Evolutionary conservation across 1,140 invertebrate species (phyloP).

Genomic region (Diabrotica undecimpunctata): DNA sequence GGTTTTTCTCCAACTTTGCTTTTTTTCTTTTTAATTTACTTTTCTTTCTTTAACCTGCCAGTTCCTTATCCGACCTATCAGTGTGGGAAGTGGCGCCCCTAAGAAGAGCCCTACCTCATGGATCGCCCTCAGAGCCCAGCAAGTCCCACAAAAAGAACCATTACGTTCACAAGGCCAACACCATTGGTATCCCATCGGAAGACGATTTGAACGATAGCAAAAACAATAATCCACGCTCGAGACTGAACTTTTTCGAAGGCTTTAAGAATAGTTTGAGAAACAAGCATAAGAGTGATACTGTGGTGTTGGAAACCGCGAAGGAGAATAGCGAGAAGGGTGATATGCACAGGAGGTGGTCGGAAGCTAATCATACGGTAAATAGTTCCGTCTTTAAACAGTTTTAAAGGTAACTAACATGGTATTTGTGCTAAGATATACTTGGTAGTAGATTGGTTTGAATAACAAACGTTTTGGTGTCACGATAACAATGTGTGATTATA

Average conservation of each 20-base stretch:
- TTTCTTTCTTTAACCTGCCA: conserved; percentile 22
- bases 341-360: conserved; percentile 43
- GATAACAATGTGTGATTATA: no score
- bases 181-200: conserved; percentile 53
- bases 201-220: conserved; percentile 38
- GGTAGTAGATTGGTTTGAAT: no score
- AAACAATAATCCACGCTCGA: conserved; percentile 30
- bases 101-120: conserved; percentile 34
- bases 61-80: conserved; percentile 33
- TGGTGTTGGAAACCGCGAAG: conserved; percentile 33
- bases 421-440: neutral
- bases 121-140: conserved; percentile 29
- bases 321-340: conserved; percentile 35
- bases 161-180: conserved; percentile 57
- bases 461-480: no score
- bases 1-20: neutral
- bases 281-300: conserved; percentile 44
- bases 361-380: conserved; percentile 41
- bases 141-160: conserved; percentile 39
- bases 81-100: conserved; percentile 32
- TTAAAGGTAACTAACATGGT: neutral
- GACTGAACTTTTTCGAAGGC: conserved; percentile 39
- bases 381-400: neutral
- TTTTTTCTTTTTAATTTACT: conserved; percentile 40
- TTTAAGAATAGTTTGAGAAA: conserved; percentile 41